Conservation (phyloP, 1,140 invertebrate species). For the Trichonephila clavipes region DNA sequence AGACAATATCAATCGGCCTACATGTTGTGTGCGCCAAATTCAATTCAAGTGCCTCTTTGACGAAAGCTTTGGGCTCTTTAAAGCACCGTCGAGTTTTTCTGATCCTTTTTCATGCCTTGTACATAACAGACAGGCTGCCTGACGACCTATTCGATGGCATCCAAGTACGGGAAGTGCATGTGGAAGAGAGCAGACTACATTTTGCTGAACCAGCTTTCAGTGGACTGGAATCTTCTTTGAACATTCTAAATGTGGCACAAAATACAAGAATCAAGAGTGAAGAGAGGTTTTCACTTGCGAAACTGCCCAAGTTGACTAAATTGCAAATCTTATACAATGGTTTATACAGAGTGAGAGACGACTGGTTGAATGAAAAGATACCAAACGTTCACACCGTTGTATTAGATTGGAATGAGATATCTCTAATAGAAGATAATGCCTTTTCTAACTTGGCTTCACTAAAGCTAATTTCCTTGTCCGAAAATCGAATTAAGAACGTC, state of each 20-base stretch:
- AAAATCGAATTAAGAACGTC: slow-evolving; percentile 52
- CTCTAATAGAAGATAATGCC: slow-evolving; percentile 6
- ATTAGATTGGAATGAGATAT: slow-evolving; percentile 48
- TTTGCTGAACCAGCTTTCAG: slow-evolving; percentile 31
- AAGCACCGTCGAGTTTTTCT: neutral
- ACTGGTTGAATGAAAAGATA: slow-evolving; percentile 34
- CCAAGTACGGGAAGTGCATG: slow-evolving; percentile 12
- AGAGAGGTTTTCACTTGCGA: slow-evolving; percentile 51
- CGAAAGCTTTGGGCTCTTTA: slow-evolving; percentile 13
- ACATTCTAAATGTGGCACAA: slow-evolving; percentile 39
- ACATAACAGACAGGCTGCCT: slow-evolving; percentile 31
- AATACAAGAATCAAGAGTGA: slow-evolving; percentile 43
- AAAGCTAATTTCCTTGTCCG: slow-evolving; percentile 41
- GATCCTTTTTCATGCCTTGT: slow-evolving; percentile 8
- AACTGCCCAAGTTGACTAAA: slow-evolving; percentile 26
- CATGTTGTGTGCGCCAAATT: slow-evolving; percentile 52
- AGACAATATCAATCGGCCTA: neutral
- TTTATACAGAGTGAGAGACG: neutral
- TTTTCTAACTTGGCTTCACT: neutral
- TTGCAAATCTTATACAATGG: slow-evolving; percentile 2
- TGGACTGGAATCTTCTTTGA: slow-evolving; percentile 33
- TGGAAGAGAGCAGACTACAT: slow-evolving; percentile 24
- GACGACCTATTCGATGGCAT: slow-evolving; percentile 33
- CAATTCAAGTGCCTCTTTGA: neutral
- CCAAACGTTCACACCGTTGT: slow-evolving; percentile 9